phyloP scores from a whole-genome alignment of 1,140 invertebrate genomes.

The Heliconius eleuchia region DNA sequence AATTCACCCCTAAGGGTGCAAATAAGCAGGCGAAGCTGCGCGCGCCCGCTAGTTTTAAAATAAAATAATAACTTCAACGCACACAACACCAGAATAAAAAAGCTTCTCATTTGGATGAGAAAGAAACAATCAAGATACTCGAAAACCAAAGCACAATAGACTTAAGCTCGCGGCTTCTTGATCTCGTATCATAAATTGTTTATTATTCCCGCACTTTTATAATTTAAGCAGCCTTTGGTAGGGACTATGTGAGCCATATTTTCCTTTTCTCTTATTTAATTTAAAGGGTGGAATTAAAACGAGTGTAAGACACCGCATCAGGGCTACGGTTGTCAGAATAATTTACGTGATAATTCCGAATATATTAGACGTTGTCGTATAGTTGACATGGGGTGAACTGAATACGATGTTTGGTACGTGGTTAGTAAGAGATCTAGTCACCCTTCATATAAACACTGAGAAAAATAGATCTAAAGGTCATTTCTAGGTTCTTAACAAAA shows the following conservation, averaged over 20 bases:
- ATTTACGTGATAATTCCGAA: neutral
- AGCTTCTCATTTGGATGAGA: neutral
- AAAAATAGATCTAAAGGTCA: too few relatives aligned
- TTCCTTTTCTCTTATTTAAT: slow-evolving; percentile 16
- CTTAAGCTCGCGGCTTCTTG: slow-evolving; percentile 7
- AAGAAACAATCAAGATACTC: neutral
- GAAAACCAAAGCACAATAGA: neutral
- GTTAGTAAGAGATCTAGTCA: too few relatives aligned
- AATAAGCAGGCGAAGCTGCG: too few relatives aligned
- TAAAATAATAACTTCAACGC: too few relatives aligned
- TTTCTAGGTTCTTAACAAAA: too few relatives aligned
- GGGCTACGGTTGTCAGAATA: neutral
- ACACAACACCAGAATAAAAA: too few relatives aligned
- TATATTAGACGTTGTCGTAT: neutral
- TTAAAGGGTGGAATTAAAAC: slow-evolving; percentile 6
- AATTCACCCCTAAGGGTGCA: too few relatives aligned
- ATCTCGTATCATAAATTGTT: slow-evolving; percentile 4
- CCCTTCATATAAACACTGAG: too few relatives aligned
- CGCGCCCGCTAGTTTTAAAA: too few relatives aligned
- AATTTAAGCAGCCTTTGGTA: slow-evolving; percentile 9
- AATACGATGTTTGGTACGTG: too few relatives aligned
- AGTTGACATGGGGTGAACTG: neutral
- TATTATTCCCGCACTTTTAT: slow-evolving; percentile 10
- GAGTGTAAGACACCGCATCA: slow-evolving; percentile 10
- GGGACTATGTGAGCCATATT: slow-evolving; percentile 6